phyloP scores from a whole-genome alignment of 2,113 vertebrate genomes.

The Phainopepla nitens region DNA sequence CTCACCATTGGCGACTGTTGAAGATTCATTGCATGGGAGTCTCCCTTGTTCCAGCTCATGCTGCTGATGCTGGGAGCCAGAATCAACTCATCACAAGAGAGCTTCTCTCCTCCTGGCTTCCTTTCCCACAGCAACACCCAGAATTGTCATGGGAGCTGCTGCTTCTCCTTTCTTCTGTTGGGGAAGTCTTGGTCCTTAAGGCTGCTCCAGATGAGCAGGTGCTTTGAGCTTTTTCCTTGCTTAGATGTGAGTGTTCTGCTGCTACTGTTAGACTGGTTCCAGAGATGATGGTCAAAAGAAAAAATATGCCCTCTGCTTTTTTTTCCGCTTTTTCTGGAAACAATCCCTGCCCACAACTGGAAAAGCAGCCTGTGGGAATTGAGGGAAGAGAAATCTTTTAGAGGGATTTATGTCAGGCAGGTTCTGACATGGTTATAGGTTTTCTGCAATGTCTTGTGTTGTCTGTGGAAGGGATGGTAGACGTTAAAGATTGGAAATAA shows the following conservation, averaged over 20 bases:
- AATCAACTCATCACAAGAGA: slow-evolving; percentile 12
- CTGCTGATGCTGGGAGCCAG: not conserved
- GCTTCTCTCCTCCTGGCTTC: slow-evolving; percentile 13
- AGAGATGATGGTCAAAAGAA: not conserved
- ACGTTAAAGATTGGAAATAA: not conserved
- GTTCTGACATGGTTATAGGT: not conserved
- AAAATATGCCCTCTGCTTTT: not conserved
- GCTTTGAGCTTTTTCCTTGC: not conserved
- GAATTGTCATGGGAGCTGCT: not conserved
- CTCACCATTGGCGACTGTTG: not conserved
- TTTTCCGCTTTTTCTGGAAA: not conserved
- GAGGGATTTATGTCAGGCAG: not conserved
- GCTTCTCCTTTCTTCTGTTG: not conserved
- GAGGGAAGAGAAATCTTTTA: not conserved
- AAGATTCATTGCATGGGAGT: not conserved
- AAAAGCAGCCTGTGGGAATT: not conserved
- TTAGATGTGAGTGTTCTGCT: not conserved
- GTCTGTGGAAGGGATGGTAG: not conserved
- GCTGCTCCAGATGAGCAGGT: not conserved
- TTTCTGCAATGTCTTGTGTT: not conserved
- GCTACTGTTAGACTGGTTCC: not conserved
- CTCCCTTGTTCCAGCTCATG: not conserved
- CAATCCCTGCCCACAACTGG: not conserved
- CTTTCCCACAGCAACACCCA: not conserved
- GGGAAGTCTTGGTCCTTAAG: not conserved